Percentiles rank a stretch among this genome's conserved stretches.
These are phyloP conservation scores for Meliscaeva auricollis DNA, from an alignment of 2,888 invertebrate species.

Conservation along the genomic window DNA sequence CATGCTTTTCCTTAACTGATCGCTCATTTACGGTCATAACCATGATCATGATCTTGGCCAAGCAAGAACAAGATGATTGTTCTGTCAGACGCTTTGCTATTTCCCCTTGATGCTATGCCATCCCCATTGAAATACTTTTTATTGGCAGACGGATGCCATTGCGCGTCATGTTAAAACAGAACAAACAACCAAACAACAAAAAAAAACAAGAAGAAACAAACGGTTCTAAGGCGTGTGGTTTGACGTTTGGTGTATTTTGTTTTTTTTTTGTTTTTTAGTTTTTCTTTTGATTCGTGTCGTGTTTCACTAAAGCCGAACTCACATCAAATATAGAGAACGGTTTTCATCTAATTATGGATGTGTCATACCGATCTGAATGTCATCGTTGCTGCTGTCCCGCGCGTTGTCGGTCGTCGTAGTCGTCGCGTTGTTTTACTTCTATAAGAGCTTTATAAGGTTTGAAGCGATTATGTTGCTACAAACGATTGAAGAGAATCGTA, in stretches of 20 bases:
- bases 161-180: slow-evolving; percentile 22
- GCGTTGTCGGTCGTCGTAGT: too few species aligned
- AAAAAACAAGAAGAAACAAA: not conserved
- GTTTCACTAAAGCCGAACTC: slow-evolving; percentile 47
- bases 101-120: not conserved
- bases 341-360: slow-evolving; percentile 48
- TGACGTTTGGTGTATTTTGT: slow-evolving; percentile 17
- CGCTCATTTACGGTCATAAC: slow-evolving; percentile 70
- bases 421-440: too few species aligned
- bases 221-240: slow-evolving; percentile 44
- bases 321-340: slow-evolving; percentile 30
- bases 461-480: slow-evolving; percentile 58
- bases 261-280: not conserved
- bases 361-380: slow-evolving; percentile 59
- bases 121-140: not conserved
- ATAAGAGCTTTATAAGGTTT: slow-evolving; percentile 53
- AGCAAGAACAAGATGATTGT: slow-evolving; percentile 64
- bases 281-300: slow-evolving; percentile 27
- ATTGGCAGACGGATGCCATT: slow-evolving; percentile 46
- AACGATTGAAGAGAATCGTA: slow-evolving; percentile 28
- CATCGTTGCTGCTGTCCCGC: not conserved
- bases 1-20: slow-evolving; percentile 64
- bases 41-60: slow-evolving; percentile 72
- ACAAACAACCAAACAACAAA: too few species aligned
- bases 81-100: slow-evolving; percentile 37